Evolutionary conservation across 2,888 invertebrate genomes (phyloP), one percentile per base, ranked within the genome.

Genomic region (Biston betularia): DNA sequence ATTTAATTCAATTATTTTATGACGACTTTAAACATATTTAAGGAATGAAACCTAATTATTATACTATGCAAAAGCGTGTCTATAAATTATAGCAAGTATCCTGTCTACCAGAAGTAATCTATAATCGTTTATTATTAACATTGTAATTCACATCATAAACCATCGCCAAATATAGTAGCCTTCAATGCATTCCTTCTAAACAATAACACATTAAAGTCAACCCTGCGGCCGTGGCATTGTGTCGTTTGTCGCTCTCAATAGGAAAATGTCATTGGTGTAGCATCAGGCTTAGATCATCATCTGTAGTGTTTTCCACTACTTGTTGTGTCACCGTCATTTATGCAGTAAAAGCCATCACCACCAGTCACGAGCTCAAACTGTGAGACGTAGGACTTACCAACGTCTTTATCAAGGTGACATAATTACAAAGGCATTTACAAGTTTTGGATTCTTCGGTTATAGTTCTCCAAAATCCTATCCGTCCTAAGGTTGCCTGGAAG

Each of bases 161-260:
- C 44, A 4, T 8, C 12, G 33, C 64, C 65, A 63, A 59, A 68
- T 73, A 69, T 38, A 65, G 68, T 44, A 48, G 38, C 11, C 24
- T 15, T 63, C 50, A 65, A 62, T 72, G 74, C 69, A 71, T 66
- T 65, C 54, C 49, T 15, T 7, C 38, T 55, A 63, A 68, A 72
- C 74, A 72, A 74, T 74, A 63, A 64, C 54, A 45, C 62, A 68
- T 68, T 65, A 63, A 52, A 14, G 42, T 55, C 4, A 24, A 61
- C 45, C 35, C 50, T 38, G 58, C 50, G 42, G 40, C 49, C 59
- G n/a, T 60, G 60, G 58, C 46, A 38, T 24, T 55, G 38, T 35
- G n/a, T 46, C 34, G 34, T 56, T 38, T 42, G 58, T 49, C 59
- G 35, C 15, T 40, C 14, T 40, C 12, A 6, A 45, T 55, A 49